phyloP scores from a whole-genome alignment of 2,888 invertebrate genomes.

The Synergus itoensis region DNA sequence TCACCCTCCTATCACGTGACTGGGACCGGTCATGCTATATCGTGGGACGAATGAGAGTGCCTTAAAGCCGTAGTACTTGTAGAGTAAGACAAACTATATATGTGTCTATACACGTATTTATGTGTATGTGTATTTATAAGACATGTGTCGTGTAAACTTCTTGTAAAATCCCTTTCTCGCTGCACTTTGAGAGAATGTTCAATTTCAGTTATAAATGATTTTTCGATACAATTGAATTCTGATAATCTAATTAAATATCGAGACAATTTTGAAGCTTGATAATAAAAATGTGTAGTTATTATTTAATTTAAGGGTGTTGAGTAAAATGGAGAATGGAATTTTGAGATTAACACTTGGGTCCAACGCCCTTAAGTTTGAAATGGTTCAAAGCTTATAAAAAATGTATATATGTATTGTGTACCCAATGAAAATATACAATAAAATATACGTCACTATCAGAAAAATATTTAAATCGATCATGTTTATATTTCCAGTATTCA shows the following conservation, averaged over 20 bases:
- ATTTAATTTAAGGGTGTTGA: no score
- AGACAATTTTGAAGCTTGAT: no score
- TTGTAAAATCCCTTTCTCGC: slow-evolving; percentile 24
- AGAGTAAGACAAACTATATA: neutral
- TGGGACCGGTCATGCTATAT: slow-evolving; percentile 44
- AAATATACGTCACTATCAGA: no score
- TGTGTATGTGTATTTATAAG: no score
- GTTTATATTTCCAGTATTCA: no score
- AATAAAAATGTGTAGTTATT: no score
- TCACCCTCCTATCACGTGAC: slow-evolving; percentile 38
- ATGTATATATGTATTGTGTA: neutral
- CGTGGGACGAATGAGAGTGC: slow-evolving; percentile 46
- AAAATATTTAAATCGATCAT: no score
- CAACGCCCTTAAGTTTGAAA: no score
- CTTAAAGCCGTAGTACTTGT: neutral
- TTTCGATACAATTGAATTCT: neutral
- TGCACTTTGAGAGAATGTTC: slow-evolving; percentile 24
- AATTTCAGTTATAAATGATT: neutral
- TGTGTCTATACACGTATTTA: neutral
- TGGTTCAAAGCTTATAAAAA: neutral
- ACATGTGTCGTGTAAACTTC: slow-evolving; percentile 11
- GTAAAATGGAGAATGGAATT: no score
- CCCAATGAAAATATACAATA: no score
- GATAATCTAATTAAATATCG: no score
- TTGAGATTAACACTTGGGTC: no score